Evolutionary conservation across 2,113 vertebrate genomes (phyloP).

Genomic region (Perca fluviatilis): DNA sequence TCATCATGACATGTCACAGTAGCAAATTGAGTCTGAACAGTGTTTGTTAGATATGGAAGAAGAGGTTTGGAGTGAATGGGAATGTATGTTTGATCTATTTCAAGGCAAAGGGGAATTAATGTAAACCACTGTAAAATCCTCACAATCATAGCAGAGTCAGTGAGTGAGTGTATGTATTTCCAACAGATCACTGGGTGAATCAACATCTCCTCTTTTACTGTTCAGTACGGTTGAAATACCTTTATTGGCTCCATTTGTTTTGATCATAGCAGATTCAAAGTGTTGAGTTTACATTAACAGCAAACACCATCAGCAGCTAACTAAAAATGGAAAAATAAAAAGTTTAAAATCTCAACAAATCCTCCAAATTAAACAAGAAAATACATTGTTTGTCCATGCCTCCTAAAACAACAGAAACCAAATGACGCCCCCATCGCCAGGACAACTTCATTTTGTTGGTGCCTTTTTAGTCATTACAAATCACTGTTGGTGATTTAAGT

Average conservation of each 20-base stretch:
- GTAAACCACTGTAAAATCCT: constrained; percentile 3
- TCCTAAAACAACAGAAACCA: background rate
- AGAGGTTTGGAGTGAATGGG: background rate
- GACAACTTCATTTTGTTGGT: background rate
- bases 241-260: constrained; percentile 36
- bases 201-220: constrained; percentile 11
- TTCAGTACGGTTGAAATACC: constrained; percentile 21
- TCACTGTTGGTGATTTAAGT: background rate
- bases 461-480: background rate
- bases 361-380: background rate
- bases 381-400: background rate
- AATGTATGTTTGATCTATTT: background rate
- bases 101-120: background rate
- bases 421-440: background rate
- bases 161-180: background rate
- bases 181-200: constrained; percentile 11
- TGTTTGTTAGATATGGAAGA: background rate
- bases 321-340: background rate
- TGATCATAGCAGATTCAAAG: background rate
- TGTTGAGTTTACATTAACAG: background rate
- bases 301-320: background rate
- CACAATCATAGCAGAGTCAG: background rate
- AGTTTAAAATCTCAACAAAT: background rate
- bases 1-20: background rate
- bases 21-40: background rate